phyloP scores from a whole-genome alignment of 2,888 invertebrate genomes.

The Mythimna vitellina region DNA sequence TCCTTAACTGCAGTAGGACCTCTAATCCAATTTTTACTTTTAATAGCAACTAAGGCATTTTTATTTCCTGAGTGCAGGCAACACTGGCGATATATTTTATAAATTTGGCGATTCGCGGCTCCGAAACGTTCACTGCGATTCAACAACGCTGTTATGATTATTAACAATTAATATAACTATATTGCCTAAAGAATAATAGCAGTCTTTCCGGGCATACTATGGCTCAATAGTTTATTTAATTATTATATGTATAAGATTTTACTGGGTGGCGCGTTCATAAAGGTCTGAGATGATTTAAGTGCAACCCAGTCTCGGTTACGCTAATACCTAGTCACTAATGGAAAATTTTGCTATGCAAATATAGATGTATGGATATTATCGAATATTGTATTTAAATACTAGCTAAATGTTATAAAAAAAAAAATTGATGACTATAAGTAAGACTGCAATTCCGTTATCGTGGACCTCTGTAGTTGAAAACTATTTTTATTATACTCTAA shows the following conservation, averaged over 20 bases:
- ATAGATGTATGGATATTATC: background rate
- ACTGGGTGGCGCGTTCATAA: conserved; percentile 14
- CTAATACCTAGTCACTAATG: conserved; percentile 3
- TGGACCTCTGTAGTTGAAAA: conserved; percentile 8
- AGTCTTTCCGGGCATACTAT: conserved; percentile 53
- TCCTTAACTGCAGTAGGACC: background rate
- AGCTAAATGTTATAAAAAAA: background rate
- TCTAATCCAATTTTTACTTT: background rate
- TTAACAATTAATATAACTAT: conserved; percentile 14
- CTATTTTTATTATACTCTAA: conserved; percentile 1
- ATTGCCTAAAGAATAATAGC: conserved; percentile 43
- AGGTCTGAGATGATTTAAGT: conserved; percentile 9
- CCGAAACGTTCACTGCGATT: conserved; percentile 19
- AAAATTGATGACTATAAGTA: conserved; percentile 6
- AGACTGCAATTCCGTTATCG: conserved; percentile 14
- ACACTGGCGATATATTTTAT: background rate
- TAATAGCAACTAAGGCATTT: background rate
- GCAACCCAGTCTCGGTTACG: background rate
- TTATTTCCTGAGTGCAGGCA: background rate
- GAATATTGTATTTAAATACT: conserved; percentile 5
- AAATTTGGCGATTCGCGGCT: conserved; percentile 5
- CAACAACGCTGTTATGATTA: background rate
- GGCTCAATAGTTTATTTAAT: conserved; percentile 37
- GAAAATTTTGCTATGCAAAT: conserved; percentile 15
- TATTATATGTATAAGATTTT: background rate